Evolutionary conservation across 1,140 invertebrate genomes (phyloP), one percentile per base, ranked within the genome.

Genomic region (Lutraria rhynchaena): DNA sequence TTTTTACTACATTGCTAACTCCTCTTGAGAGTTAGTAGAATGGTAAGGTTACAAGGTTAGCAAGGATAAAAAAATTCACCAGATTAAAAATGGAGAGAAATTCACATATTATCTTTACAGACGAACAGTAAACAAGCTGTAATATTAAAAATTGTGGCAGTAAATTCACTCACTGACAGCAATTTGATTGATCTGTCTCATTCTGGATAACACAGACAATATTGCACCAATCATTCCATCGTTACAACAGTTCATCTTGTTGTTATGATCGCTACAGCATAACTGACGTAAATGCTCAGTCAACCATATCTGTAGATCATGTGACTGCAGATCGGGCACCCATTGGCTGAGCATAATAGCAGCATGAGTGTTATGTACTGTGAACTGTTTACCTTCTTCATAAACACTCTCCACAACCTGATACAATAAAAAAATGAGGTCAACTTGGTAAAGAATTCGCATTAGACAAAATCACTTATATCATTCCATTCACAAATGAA

Each of bases 241-340:
- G 4, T 81, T 86, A 81, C 90, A 90, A 65, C 89, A 90, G n/a
- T 86, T 87, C 86, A 91, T 91, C 37, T 87, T 87, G 82, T 90
- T 91, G 76, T 86, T 86, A 51, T 88, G 84, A 19, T 86, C 82
- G n/a, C 70, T 75, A 15, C 70, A 55, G 82, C 90, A 89, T 37
- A 92, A 75, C 7, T 17, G 57, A 15, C 71, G 51, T 73, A 92
- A 80, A 51, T 81, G 61, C 37, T 90, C 83, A 13, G 88, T 85
- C 74, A 92, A 77, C 90, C 90, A 91, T 49, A 87, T 86, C 57
- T 91, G 90, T 11, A 90, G 85, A 49, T 91, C 88, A 83, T 87
- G 87, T 85, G 90, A 90, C 83, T 91, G 87, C 33, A 92, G 88
- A 61, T 89, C 90, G 3, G 89, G 87, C 75, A 91, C 83, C 89